Percentiles rank a stretch among this genome's conserved stretches.
Conservation (phyloP, 2,888 invertebrate genomes). For the Seira sanloemensis region DNA sequence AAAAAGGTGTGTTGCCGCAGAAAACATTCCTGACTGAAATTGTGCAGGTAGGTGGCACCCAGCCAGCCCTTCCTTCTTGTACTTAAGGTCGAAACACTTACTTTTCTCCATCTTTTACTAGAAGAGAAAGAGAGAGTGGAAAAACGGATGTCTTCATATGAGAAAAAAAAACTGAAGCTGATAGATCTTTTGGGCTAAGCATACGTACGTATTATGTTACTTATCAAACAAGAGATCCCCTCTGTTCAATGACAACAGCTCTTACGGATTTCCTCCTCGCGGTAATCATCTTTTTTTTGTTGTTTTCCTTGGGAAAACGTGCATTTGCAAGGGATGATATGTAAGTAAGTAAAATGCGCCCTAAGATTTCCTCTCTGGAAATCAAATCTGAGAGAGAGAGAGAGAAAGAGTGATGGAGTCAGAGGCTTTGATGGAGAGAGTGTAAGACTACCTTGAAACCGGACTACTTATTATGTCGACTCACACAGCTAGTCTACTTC, state of each 20-base stretch:
- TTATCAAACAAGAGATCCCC: neutral
- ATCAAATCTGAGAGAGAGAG: conserved; percentile 21
- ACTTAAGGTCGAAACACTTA: neutral
- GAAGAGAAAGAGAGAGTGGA: neutral
- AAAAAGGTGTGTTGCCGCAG: neutral
- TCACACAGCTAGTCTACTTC: neutral
- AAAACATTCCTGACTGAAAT: neutral
- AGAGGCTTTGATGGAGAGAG: neutral
- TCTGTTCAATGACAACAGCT: neutral
- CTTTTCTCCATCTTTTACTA: too few species aligned
- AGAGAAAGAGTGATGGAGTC: neutral
- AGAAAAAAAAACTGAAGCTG: too few species aligned
- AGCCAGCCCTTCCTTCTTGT: neutral
- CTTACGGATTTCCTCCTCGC: neutral
- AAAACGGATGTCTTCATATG: neutral
- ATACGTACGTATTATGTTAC: neutral
- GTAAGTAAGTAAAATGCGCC: neutral
- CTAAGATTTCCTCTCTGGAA: too few species aligned
- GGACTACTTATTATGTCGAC: neutral
- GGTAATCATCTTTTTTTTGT: too few species aligned
- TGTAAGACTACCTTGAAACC: neutral
- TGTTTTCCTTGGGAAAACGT: neutral
- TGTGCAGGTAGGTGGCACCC: neutral
- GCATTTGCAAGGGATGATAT: neutral
- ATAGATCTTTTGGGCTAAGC: too few species aligned